Conservation (phyloP, 1,140 invertebrate genomes). For the Trichomalopsis sarcophagae region DNA sequence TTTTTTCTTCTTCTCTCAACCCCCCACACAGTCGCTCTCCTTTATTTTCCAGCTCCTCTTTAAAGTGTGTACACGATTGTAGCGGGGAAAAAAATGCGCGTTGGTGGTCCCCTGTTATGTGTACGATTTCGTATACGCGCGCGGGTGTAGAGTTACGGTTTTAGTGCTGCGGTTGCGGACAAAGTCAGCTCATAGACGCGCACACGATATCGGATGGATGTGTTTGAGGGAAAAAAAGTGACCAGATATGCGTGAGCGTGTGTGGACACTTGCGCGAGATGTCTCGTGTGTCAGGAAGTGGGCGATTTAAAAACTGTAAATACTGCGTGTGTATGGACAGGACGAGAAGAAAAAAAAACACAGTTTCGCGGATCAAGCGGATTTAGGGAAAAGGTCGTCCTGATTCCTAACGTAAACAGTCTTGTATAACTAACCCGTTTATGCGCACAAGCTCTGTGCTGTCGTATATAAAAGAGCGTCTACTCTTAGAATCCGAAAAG, state of each 20-base stretch:
- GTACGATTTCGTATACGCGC: no score
- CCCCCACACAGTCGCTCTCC: neutral
- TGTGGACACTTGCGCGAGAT: neutral
- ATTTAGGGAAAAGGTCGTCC: no score
- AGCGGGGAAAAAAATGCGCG: neutral
- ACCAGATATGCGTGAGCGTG: neutral
- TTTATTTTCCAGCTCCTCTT: constrained; percentile 9
- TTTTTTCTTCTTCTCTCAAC: neutral
- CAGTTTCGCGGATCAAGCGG: neutral
- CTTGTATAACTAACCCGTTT: no score
- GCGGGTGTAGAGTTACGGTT: constrained; percentile 20
- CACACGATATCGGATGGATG: neutral
- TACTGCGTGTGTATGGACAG: neutral
- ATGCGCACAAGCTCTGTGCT: no score
- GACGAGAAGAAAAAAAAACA: neutral
- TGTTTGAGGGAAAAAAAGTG: neutral
- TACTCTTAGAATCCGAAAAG: no score
- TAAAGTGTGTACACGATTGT: neutral
- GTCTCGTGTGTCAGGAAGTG: constrained; percentile 8
- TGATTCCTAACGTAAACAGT: no score
- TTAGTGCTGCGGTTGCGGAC: neutral
- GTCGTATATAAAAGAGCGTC: no score
- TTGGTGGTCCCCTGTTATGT: neutral
- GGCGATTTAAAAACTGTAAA: neutral
- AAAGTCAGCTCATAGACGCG: constrained; percentile 18